Percentiles rank a stretch among this genome's conserved stretches.
Conservation (phyloP, 2,797 vertebrate genomes). For the Margarornis squamiger region DNA sequence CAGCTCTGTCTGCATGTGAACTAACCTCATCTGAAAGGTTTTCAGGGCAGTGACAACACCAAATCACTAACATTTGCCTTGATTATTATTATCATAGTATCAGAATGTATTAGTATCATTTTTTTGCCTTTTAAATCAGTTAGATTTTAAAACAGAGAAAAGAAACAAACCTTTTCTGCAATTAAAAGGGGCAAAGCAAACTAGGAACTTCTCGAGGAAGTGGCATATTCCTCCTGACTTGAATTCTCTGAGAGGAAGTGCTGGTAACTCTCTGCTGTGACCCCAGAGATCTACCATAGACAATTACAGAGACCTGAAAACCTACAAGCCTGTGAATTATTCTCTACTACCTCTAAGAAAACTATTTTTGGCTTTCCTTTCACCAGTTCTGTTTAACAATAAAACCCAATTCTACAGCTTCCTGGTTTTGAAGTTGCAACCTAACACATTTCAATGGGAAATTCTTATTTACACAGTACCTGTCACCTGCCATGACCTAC, state of each 20-base stretch:
- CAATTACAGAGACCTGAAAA: not conserved
- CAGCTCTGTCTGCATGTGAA: not conserved
- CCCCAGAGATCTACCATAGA: not conserved
- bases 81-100: not conserved
- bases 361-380: slow-evolving; percentile 16
- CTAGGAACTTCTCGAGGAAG: not conserved
- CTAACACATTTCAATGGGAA: not conserved
- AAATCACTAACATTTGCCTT: not conserved
- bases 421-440: not conserved
- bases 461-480: not conserved
- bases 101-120: not conserved
- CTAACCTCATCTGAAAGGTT: not conserved
- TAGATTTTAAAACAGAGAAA: not conserved
- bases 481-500: not conserved
- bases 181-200: not conserved
- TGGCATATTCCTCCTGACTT: not conserved
- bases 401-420: not conserved
- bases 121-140: not conserved
- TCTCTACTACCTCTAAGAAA: not conserved
- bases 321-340: not conserved
- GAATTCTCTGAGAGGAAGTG: not conserved
- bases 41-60: not conserved
- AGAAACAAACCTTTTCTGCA: not conserved
- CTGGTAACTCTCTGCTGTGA: not conserved
- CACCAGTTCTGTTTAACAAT: not conserved